phyloP scores from a whole-genome alignment of 2,888 invertebrate genomes.

The Sialis lutaria region DNA sequence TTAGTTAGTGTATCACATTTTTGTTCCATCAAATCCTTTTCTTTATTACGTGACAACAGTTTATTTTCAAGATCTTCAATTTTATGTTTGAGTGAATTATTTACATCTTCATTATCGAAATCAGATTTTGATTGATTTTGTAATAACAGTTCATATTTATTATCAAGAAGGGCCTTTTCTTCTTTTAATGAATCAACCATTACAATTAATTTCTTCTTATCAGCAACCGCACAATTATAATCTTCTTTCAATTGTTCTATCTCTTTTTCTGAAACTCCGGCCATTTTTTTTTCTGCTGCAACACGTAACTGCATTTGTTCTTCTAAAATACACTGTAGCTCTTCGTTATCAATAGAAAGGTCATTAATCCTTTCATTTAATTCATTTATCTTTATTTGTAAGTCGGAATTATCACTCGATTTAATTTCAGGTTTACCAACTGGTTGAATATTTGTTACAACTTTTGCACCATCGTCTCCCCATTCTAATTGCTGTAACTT shows the following conservation, averaged over 20 bases:
- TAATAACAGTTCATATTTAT: too few relatives aligned
- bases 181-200: background rate
- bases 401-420: conserved; percentile 5
- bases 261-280: conserved; percentile 10
- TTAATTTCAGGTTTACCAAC: background rate
- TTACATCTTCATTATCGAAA: too few relatives aligned
- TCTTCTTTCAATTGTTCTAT: conserved; percentile 4
- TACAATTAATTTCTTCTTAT: background rate
- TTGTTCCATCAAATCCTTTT: too few relatives aligned
- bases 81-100: too few relatives aligned
- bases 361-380: conserved; percentile 35
- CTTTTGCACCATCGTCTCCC: conserved; percentile 19
- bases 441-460: conserved; percentile 1
- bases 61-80: too few relatives aligned
- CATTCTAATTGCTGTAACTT: conserved; percentile 41
- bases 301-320: conserved; percentile 26
- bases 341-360: conserved; percentile 41
- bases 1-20: too few relatives aligned
- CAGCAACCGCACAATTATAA: conserved; percentile 1
- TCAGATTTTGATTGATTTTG: too few relatives aligned
- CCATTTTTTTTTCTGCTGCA: conserved; percentile 16
- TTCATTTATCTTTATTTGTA: conserved; percentile 26
- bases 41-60: too few relatives aligned
- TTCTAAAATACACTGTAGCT: conserved; percentile 35
- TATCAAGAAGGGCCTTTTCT: background rate